Evolutionary conservation across 2,888 invertebrate species (phyloP), one percentile per base, ranked within the genome.

Genomic region (Amorpha juglandis): DNA sequence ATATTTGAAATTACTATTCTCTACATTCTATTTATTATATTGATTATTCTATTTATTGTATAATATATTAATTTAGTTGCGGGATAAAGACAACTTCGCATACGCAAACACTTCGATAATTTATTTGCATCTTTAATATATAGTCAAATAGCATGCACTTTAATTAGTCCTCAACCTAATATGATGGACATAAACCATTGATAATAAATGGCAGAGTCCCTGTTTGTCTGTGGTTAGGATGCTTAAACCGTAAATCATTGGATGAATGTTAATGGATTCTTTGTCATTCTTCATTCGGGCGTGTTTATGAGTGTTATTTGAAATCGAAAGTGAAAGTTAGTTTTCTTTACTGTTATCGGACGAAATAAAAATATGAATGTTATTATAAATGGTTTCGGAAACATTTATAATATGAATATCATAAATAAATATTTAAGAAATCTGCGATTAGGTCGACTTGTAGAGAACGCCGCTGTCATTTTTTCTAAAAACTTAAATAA

Each of bases 251-350:
- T 55, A 16, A 8, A 42, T 38, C 42, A 58, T 16, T 19, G 19
- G 58, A 19, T 58, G 58, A 58, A 58, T 58, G 16, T 42, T 19
- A 38, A 58, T 58, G 8, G 38, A 19, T 16, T 58, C 16, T 38
- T 55, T 55, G 38, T 51, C 21, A 21, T 55, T 38, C 55, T 58
- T 12, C 11, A 42, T 55, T 16, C 19, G 58, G 42, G 19, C 42
- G 14, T 33, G 52, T 42, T 19, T 58, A 19, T 58, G 42, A 58
- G 16, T 16, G n/a, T 12, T 38, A 1, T 19, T 19, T 58, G 16
- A 12, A 58, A 38, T 38, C 11, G 6, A 33, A 12, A 58, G 58
- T 58, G 58, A 58, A 58, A 58, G 58, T 42, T 38, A 42, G 19
- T 19, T 58, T 6, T 55, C 16, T 48, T 1, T 42, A 45, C 6